These are phyloP conservation scores for Scytalopus superciliaris DNA, from an alignment of 2,113 vertebrate species.

Conservation along the genomic window DNA sequence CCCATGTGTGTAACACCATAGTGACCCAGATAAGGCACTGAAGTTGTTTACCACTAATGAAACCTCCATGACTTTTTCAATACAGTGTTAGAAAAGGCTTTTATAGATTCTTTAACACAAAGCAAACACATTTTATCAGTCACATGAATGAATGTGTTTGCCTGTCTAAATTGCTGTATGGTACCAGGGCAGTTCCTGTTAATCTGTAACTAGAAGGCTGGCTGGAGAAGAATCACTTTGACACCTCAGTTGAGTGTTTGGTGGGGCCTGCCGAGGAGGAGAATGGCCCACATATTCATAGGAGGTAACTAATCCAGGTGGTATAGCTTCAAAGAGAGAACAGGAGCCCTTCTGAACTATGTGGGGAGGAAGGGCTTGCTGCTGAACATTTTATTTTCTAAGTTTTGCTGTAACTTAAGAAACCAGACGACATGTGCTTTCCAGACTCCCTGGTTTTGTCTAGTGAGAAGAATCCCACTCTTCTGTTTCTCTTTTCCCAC, in stretches of 20 bases:
- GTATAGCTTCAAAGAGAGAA: background rate
- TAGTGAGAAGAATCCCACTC: slow-evolving; percentile 25
- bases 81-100: slow-evolving; percentile 12
- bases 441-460: slow-evolving; percentile 59
- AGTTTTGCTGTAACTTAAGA: slow-evolving; percentile 48
- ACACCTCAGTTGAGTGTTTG: background rate
- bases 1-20: background rate
- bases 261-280: background rate
- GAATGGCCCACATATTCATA: background rate
- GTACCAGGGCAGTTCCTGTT: background rate
- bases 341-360: background rate
- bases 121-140: slow-evolving; percentile 50
- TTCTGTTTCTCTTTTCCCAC: slow-evolving; percentile 61
- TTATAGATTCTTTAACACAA: slow-evolving; percentile 56
- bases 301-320: background rate
- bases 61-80: slow-evolving; percentile 38
- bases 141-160: slow-evolving; percentile 50
- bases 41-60: slow-evolving; percentile 40
- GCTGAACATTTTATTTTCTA: slow-evolving; percentile 32
- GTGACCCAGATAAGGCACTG: slow-evolving; percentile 16
- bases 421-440: slow-evolving; percentile 53
- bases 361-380: background rate
- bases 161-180: background rate
- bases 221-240: background rate
- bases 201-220: slow-evolving; percentile 40